Percentiles rank a stretch among this genome's conserved stretches.
Evolutionary conservation across 2,888 invertebrate genomes (phyloP).

Genomic region (Ophraella communa): DNA sequence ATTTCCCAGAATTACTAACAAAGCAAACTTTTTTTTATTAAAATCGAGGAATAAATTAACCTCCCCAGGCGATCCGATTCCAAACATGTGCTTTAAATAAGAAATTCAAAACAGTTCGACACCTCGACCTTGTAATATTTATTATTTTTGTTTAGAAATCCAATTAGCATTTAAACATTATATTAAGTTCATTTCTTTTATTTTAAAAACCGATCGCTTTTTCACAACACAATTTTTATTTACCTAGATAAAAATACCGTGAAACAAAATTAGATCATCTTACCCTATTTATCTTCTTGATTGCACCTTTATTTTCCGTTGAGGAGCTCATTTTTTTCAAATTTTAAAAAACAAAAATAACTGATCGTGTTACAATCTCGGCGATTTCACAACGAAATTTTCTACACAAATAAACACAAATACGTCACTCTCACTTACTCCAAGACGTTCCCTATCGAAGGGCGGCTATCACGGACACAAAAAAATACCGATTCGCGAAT

Average conservation of each 20-base stretch:
- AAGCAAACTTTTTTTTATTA: background rate
- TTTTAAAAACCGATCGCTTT: no score
- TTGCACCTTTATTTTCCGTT: background rate
- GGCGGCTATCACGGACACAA: slow-evolving; percentile 13
- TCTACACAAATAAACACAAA: background rate
- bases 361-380: background rate
- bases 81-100: background rate
- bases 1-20: background rate
- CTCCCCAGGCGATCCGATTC: background rate
- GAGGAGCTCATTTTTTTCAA: slow-evolving; percentile 1
- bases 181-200: background rate
- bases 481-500: slow-evolving; percentile 17
- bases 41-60: background rate
- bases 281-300: slow-evolving; percentile 4
- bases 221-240: background rate
- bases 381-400: background rate
- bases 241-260: no score
- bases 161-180: background rate
- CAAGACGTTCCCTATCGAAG: slow-evolving; percentile 7
- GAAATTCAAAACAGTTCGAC: no score
- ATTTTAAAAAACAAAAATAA: background rate
- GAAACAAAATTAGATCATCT: background rate
- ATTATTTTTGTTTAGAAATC: background rate
- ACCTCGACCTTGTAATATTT: background rate
- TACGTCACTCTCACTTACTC: slow-evolving; percentile 15